Evolutionary conservation across 2,888 invertebrate genomes (phyloP), one percentile per base, ranked within the genome.

Genomic region (Hyles lineata): DNA sequence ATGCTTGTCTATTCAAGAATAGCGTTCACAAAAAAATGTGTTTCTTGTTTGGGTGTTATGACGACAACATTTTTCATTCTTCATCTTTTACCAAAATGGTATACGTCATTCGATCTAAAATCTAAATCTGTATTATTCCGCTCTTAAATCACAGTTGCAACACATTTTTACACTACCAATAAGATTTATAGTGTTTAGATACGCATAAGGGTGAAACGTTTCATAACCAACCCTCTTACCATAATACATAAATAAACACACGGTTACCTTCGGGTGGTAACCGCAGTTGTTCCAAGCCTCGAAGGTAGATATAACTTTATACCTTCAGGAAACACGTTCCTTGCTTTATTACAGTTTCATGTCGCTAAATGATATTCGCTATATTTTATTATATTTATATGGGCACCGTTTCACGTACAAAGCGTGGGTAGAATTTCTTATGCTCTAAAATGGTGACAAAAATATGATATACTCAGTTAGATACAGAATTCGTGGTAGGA

Each of bases 221-320:
- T 72, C 63, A 72, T 58, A 72, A 62, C 29, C 43, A 50, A 35
- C 58, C 55, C 35, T 63, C 63, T 63, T 72, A 58, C 32, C 72
- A 72, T 72, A 62, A 58, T 55, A 32, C 35, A 62, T 72, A 67
- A 72, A 72, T 72, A 72, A 72, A 72, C 72, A 63, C 52, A 72
- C 35, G 72, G 63, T 63, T 72, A 55, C 72, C 58, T 32, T 72
- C 63, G 21, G 55, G 52, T 71, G 29, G 55, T 23, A 23, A 35
- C 72, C 72, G 72, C 58, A 35, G 63, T 72, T 67, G 8, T 23
- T 19, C 32, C 55, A n/a, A 55, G 55, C 55, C 4, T n/a, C 55
- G 43, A 17, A n/a, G 55, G 32, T 8, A 32, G 63, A 35, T 35
- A 63, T 32, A 63, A 55, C 21, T 55, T 35, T 72, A 58, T 32